A percentile compares a stretch with the other conserved stretches of the same genome.
phyloP scores from a whole-genome alignment of 2,888 invertebrate genomes.

The Micoletzkya japonica region DNA sequence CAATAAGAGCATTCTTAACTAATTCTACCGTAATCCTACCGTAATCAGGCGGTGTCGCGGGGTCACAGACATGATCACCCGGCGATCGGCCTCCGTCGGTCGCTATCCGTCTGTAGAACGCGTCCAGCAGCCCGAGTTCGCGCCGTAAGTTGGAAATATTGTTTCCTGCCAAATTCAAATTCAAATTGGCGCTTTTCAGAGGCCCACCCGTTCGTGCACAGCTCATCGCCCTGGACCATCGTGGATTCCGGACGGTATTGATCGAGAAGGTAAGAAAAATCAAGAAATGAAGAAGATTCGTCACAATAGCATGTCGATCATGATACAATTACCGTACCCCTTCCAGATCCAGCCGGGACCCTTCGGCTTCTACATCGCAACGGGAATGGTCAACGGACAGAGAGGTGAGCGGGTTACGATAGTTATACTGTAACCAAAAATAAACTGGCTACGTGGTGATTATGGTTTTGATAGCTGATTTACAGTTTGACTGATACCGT shows the following conservation, averaged over 20 bases:
- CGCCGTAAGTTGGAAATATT: background rate
- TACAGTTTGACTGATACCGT: background rate
- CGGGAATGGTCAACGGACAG: constrained; percentile 48
- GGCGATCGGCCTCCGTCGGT: constrained; percentile 36
- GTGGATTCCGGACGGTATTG: constrained; percentile 48
- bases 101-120: constrained; percentile 30
- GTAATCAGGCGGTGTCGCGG: constrained; percentile 31
- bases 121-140: constrained; percentile 2
- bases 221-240: constrained; percentile 45
- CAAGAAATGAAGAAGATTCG: background rate
- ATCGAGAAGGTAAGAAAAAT: constrained; percentile 39
- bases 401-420: constrained; percentile 46
- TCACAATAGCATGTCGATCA: too few relatives aligned
- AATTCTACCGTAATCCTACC: too few relatives aligned
- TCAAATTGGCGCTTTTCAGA: constrained; percentile 1
- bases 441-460: too few relatives aligned
- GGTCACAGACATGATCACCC: constrained; percentile 14
- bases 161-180: background rate
- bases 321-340: too few relatives aligned
- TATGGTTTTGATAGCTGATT: too few relatives aligned
- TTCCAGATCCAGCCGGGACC: constrained; percentile 47
- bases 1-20: too few relatives aligned
- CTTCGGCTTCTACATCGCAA: constrained; percentile 57
- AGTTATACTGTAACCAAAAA: too few relatives aligned
- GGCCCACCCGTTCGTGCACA: constrained; percentile 46